Evolutionary conservation across 2,113 vertebrate genomes (phyloP).

Genomic region (Carassius auratus): DNA sequence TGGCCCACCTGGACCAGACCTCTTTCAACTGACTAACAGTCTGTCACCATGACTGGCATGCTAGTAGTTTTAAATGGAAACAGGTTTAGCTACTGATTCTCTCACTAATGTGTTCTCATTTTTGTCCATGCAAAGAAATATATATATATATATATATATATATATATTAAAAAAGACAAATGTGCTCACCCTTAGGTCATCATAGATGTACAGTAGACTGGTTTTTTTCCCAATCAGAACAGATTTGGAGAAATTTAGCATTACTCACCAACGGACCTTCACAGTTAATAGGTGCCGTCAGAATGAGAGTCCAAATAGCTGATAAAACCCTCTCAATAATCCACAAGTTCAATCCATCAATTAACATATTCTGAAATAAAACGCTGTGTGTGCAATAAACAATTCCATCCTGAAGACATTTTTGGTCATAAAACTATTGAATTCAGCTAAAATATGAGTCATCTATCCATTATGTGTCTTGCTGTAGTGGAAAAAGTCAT

Average conservation of each 20-base stretch:
- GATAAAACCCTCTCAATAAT: background rate
- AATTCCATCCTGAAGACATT: no score
- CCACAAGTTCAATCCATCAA: background rate
- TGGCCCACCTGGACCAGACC: conserved; percentile 67
- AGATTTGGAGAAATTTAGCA: no score
- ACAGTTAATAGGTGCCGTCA: background rate
- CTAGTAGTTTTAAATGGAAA: conserved; percentile 58
- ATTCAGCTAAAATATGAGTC: background rate
- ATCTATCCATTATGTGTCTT: background rate
- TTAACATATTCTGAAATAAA: background rate
- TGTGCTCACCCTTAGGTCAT: background rate
- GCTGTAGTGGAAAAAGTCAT: background rate
- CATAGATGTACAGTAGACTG: background rate
- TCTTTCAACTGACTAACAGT: conserved; percentile 58
- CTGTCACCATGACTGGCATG: conserved; percentile 61
- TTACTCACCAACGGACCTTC: background rate
- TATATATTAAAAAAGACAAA: no score
- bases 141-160: no score
- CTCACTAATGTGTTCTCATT: no score
- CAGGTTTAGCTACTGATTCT: conserved; percentile 50
- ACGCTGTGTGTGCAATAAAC: background rate
- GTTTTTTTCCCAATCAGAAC: background rate
- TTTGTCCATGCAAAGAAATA: no score
- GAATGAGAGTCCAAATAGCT: background rate
- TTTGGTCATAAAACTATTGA: background rate